Conservation (phyloP, 1,140 invertebrate species). For the Anastatus disparis region DNA sequence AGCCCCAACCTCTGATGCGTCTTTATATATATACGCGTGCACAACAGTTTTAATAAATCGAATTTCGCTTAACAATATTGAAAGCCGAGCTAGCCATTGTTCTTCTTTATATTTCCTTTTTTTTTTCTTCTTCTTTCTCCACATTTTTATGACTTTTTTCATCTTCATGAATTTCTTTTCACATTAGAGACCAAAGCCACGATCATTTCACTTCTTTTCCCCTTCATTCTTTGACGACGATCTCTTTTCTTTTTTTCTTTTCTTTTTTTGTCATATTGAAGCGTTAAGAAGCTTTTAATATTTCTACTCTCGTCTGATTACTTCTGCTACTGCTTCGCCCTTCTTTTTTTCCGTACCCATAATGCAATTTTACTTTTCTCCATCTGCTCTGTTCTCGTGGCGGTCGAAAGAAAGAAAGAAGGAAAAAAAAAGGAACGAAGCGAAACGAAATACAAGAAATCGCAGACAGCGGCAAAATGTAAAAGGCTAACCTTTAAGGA, state of each 20-base stretch:
- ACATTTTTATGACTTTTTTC: neutral
- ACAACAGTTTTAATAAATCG: no score
- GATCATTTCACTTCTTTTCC: neutral
- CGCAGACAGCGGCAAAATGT: no score
- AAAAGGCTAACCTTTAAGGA: no score
- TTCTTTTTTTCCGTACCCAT: no score
- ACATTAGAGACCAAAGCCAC: neutral
- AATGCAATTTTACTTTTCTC: neutral
- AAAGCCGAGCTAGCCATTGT: neutral
- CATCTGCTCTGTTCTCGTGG: neutral
- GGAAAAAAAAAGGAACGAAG: no score
- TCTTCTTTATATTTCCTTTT: no score
- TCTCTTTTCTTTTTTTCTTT: neutral
- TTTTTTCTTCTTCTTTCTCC: no score
- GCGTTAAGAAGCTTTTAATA: conserved; percentile 24
- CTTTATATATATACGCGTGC: no score
- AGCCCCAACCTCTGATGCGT: no score
- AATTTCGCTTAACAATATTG: conserved; percentile 11
- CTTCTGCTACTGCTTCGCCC: neutral
- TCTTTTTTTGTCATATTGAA: neutral
- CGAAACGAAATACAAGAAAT: no score
- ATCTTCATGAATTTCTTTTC: neutral
- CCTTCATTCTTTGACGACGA: neutral
- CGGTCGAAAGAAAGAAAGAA: neutral
- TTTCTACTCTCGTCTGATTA: conserved; percentile 14